phyloP scores from a whole-genome alignment of 1,140 invertebrate genomes.

The Solenopsis fugax region DNA sequence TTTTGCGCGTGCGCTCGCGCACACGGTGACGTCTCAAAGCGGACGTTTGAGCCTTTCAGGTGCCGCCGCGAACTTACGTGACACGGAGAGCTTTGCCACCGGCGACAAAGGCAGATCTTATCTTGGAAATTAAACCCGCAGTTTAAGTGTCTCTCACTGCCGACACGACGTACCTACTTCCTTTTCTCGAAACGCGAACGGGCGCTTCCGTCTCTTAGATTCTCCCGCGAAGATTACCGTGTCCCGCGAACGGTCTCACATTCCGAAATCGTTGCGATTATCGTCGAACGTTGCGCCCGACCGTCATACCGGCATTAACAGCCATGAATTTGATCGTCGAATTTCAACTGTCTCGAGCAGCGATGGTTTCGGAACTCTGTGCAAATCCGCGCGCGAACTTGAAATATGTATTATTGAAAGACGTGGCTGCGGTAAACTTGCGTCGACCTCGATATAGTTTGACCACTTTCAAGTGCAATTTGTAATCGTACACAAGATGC shows the following conservation, averaged over 20 bases:
- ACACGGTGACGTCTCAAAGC: conserved; percentile 40
- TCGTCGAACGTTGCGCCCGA: neutral
- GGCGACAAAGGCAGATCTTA: conserved; percentile 54
- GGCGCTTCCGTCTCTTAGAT: conserved; percentile 37
- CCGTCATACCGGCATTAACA: neutral
- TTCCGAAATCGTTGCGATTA: conserved; percentile 27
- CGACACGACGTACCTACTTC: conserved; percentile 15
- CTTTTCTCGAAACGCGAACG: conserved; percentile 25
- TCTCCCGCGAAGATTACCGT: conserved; percentile 44
- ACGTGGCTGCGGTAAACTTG: conserved; percentile 45
- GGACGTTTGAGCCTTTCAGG: conserved; percentile 50
- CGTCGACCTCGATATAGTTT: conserved; percentile 38
- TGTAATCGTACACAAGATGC: conserved; percentile 17
- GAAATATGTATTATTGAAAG: conserved; percentile 56
- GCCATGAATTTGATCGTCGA: conserved; percentile 1
- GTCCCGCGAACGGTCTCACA: conserved; percentile 20
- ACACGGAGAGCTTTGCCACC: conserved; percentile 36
- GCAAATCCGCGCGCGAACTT: conserved; percentile 51
- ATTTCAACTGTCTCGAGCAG: conserved; percentile 27
- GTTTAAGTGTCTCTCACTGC: conserved; percentile 50
- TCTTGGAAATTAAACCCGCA: conserved; percentile 58
- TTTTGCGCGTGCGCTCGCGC: neutral
- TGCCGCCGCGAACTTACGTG: conserved; percentile 46
- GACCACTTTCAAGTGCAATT: conserved; percentile 39
- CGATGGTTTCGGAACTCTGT: conserved; percentile 2